Evolutionary conservation across 1,140 invertebrate species (phyloP).

Genomic region (Caenorhabditis briggsae): DNA sequence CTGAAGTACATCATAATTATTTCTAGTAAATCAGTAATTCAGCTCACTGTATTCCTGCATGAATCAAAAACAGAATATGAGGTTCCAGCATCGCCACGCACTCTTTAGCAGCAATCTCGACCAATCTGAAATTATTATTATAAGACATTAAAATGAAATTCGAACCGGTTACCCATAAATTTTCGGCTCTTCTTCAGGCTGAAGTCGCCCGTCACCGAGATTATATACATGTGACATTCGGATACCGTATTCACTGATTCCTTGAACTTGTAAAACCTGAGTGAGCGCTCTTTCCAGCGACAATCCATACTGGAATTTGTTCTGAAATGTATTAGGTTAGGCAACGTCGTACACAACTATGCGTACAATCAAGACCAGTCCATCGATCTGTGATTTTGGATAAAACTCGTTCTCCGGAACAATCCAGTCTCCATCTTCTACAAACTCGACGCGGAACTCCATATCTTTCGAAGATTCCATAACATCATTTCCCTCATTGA

Average conservation of each 20-base stretch:
- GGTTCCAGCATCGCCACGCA: slow-evolving; percentile 40
- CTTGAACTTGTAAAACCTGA: slow-evolving; percentile 16
- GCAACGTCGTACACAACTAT: not conserved
- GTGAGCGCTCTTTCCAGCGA: slow-evolving; percentile 54
- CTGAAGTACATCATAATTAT: not conserved
- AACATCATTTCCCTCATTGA: slow-evolving; percentile 25
- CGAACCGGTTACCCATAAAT: slow-evolving; percentile 23
- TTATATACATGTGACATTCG: slow-evolving; percentile 61
- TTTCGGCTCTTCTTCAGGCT: slow-evolving; percentile 56
- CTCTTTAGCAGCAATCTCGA: slow-evolving; percentile 49
- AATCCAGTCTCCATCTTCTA: slow-evolving; percentile 37
- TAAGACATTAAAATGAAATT: not conserved
- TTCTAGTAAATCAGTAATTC: not conserved
- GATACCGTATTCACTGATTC: slow-evolving; percentile 30
- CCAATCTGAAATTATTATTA: slow-evolving; percentile 27
- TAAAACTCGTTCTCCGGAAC: not conserved
- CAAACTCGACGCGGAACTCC: slow-evolving; percentile 25
- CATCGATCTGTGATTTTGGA: slow-evolving; percentile 50
- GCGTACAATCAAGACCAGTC: slow-evolving; percentile 22
- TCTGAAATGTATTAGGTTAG: not conserved
- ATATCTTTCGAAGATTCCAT: slow-evolving; percentile 31
- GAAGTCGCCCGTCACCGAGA: slow-evolving; percentile 37
- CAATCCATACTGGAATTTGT: slow-evolving; percentile 60
- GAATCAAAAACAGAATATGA: slow-evolving; percentile 17
- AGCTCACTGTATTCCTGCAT: slow-evolving; percentile 27